Evolutionary conservation across 2,797 vertebrate genomes (phyloP).

Genomic region (Hypotaenidia okinawae): DNA sequence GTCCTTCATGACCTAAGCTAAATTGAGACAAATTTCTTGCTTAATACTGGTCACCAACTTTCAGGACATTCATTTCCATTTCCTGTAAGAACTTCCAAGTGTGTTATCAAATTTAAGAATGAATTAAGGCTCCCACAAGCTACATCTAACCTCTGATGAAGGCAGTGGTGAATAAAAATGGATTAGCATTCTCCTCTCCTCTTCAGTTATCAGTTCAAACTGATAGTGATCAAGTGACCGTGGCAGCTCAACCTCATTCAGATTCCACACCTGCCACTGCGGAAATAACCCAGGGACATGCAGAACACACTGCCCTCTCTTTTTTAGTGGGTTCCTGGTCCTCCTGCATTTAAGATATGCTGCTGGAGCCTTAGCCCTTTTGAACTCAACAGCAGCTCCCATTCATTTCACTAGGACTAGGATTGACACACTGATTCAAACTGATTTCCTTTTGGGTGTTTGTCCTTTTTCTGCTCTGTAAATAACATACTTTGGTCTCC

Average conservation of each 20-base stretch:
- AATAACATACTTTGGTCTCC: neutral
- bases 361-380: neutral
- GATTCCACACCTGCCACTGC: neutral
- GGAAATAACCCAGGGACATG: neutral
- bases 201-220: slow-evolving; percentile 16
- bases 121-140: slow-evolving; percentile 26
- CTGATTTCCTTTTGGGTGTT: neutral
- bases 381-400: neutral
- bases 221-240: neutral
- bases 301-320: neutral
- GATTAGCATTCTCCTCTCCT: slow-evolving; percentile 47
- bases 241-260: slow-evolving; percentile 23
- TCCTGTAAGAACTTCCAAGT: slow-evolving; percentile 34
- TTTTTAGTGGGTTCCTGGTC: neutral
- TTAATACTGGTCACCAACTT: neutral
- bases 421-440: neutral
- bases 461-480: neutral
- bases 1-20: slow-evolving; percentile 23
- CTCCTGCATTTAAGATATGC: neutral
- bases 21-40: slow-evolving; percentile 26
- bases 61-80: slow-evolving; percentile 31
- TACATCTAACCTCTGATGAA: slow-evolving; percentile 14
- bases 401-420: neutral
- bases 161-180: slow-evolving; percentile 31
- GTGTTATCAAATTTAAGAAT: slow-evolving; percentile 33